Evolutionary conservation across 2,113 vertebrate species (phyloP), one percentile per base, ranked within the genome.

Genomic region (Nothocercus julius): DNA sequence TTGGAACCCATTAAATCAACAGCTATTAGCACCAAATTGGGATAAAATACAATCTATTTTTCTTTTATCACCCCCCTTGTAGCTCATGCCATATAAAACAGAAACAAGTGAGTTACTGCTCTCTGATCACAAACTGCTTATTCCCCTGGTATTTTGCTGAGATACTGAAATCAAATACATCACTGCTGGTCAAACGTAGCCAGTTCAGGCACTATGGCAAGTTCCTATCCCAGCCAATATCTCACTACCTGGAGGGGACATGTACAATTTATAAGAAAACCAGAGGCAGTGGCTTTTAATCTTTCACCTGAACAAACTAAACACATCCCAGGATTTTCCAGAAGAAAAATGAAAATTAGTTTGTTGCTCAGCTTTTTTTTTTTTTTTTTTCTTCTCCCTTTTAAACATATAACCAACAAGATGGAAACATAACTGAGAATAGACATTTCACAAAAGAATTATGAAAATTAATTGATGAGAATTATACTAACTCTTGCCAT

Each of bases 241-340:
- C 40, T 62, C 68, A 40, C 30, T 75, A 28, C 32, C 17, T 45
- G 86, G 40, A 4, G 66, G 85, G 42, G 72, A 49, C 49, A 74
- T 32, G 24, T 7, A 9, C 5, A 81, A 20, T 82, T 24, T 16
- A 32, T 24, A 79, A 47, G 47, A 83, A 91, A 83, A 63, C 15
- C 51, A 47, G 40, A 88, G 79, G 7, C 3, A 70, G 15, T 9
- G 42, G 73, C 61, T 59, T 70, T 72, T 82, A 76, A 72, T 5
- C n/a, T 28, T 67, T 64, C 45, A 64, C 17, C 51, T n/a, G 85
- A 49, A 61, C 9, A 30, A 85, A 24, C 38, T 75, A 58, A 95
- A 93, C 79, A 92, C 93, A 96, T 87, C 75, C 94, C 36, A 92
- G 49, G 21, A 78, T 69, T 70, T 92, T 92, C 85, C 93, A 93